Evolutionary conservation across 37 sponge, comb jelly and placozoan species (phyloP), one percentile per base, ranked within the genome.

Genomic region (Ianthella basta): DNA sequence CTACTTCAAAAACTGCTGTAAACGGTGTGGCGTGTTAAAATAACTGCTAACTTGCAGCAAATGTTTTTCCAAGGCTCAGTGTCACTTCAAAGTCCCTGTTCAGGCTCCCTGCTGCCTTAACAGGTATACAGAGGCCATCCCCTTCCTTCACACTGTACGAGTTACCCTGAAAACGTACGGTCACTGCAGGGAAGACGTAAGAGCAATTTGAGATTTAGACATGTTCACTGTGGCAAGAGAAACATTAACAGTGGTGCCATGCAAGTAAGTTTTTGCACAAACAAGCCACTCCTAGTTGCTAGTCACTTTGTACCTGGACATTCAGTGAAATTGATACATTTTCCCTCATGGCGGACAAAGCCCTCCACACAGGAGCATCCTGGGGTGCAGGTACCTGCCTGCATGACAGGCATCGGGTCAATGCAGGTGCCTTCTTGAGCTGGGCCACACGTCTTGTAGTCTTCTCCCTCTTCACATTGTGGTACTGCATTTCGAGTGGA

Each of bases 31-130:
- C 24, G 4, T n/a, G 24, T 29, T 27, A n/a, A 4, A 27, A 4
- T 10, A 27, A 29, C 3, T 4, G 8, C 29, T 13, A n/a, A 29
- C 64, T 12, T 29, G 29, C 24, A 13, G 64, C 24, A 61, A 61
- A 12, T 10, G 3, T 4, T 27, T 10, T 27, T n/a, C 64, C 29
- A 61, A 61, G 64, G 29, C 4, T 27, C 29, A 61, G 4, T 4
- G 64, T 29, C 24, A 61, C 29, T n/a, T 61, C 29, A 61, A 61
- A 61, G 29, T 61, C 64, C 29, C 64, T 61, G 64, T 61, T 61
- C 27, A 61, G 64, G 64, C 10, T 61, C 29, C 64, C 64, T 5
- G 25, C 2, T 61, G 64, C 64, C 29, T 61, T 27, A 10, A 61
- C 4, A 5, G 24, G 25, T 29, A 61, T 4, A 61, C 64, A 61